Percentiles rank a stretch among this genome's conserved stretches.
phyloP scores from a whole-genome alignment of 2,113 vertebrate species.

The Psittacula cyanocephala region DNA sequence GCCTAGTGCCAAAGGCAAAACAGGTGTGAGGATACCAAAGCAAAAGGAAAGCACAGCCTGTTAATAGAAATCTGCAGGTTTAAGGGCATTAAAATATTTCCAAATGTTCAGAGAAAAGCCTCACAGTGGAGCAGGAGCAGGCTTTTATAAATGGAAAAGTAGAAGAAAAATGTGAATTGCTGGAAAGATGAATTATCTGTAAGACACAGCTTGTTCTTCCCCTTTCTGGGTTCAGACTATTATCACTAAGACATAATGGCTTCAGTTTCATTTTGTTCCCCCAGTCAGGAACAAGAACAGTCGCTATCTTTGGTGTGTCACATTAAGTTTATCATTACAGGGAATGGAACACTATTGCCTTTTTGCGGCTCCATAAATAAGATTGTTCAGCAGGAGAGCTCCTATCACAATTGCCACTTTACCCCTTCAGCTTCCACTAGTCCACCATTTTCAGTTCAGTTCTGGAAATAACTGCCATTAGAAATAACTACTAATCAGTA shows the following conservation, averaged over 20 bases:
- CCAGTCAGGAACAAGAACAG: neutral
- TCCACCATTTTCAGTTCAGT: neutral
- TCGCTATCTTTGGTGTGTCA: neutral
- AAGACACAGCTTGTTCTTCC: neutral
- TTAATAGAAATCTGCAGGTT: constrained; percentile 51
- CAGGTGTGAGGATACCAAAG: constrained; percentile 58
- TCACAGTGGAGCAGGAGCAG: constrained; percentile 9
- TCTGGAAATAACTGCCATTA: neutral
- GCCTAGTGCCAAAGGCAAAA: constrained; percentile 66
- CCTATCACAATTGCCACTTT: neutral
- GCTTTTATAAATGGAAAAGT: constrained; percentile 15
- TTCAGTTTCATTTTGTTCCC: neutral
- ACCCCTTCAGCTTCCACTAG: neutral
- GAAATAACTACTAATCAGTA: neutral
- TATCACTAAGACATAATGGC: neutral
- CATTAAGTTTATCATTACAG: neutral
- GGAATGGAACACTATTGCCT: neutral
- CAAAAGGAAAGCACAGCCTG: constrained; percentile 15
- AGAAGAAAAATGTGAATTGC: neutral
- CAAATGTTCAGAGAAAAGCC: constrained; percentile 25
- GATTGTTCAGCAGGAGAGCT: neutral
- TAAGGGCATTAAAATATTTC: constrained; percentile 50
- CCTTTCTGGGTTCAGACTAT: neutral
- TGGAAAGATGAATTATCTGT: neutral
- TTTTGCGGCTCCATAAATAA: neutral